These are phyloP conservation scores for Eugnorisma glareosa DNA, from an alignment of 2,888 invertebrate species.

Conservation along the genomic window DNA sequence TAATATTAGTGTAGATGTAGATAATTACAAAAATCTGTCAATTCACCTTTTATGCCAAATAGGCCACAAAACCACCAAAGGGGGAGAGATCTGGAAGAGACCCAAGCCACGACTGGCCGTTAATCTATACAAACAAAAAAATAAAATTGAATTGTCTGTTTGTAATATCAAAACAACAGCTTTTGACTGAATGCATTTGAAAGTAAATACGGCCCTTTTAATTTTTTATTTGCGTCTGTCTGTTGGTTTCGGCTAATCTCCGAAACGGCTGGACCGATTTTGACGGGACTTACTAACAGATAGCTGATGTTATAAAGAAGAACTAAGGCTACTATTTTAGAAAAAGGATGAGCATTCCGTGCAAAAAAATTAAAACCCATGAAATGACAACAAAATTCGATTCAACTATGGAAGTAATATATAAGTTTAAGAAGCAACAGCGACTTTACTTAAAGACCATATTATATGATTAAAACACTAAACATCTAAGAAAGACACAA, in stretches of 20 bases:
- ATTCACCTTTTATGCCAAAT: background rate
- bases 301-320: background rate
- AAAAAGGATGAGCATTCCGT: background rate
- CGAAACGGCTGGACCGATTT: background rate
- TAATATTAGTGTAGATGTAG: too few species aligned
- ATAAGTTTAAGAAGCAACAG: too few species aligned
- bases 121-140: too few species aligned
- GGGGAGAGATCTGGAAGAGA: background rate
- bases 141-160: too few species aligned
- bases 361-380: background rate
- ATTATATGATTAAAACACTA: background rate
- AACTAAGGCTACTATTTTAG: background rate
- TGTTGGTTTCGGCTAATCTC: background rate
- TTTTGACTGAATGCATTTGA: too few species aligned
- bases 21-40: background rate
- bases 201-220: too few species aligned
- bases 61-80: background rate
- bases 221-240: background rate
- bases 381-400: background rate
- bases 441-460: background rate
- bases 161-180: too few species aligned
- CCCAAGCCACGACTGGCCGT: too few species aligned
- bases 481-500: conserved; percentile 23
- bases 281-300: background rate
- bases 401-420: background rate